Evolutionary conservation across 2,888 invertebrate genomes (phyloP).

Genomic region (Eledona agricola): DNA sequence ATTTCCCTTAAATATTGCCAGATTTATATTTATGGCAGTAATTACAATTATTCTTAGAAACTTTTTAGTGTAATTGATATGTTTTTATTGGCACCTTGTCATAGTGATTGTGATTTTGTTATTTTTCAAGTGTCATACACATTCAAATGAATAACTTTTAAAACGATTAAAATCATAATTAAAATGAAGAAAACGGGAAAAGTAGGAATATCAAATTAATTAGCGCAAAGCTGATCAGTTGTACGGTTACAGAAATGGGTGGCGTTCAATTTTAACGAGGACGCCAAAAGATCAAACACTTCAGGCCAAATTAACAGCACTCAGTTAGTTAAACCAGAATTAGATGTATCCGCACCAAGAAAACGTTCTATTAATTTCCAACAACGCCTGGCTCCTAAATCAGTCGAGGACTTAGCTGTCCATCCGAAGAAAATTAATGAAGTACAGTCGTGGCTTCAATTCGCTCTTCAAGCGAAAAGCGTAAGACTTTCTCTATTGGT

Average conservation of each 20-base stretch:
- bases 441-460: conserved; percentile 73
- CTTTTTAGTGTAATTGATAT: too few species aligned
- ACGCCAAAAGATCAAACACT: conserved; percentile 12
- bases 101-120: too few species aligned
- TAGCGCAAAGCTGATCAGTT: too few species aligned
- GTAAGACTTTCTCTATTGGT: neutral
- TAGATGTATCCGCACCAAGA: conserved; percentile 5
- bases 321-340: conserved; percentile 8
- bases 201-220: neutral
- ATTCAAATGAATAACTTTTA: too few species aligned
- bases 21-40: too few species aligned
- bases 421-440: conserved; percentile 79
- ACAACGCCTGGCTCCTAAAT: conserved; percentile 68
- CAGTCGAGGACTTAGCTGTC: conserved; percentile 73
- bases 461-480: conserved; percentile 26
- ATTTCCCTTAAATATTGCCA: too few species aligned
- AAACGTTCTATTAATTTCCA: conserved; percentile 65
- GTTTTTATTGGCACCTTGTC: too few species aligned
- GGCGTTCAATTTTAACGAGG: conserved; percentile 37
- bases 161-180: too few species aligned
- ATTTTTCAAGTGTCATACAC: too few species aligned
- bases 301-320: conserved; percentile 4
- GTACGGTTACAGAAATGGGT: conserved; percentile 45
- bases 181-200: conserved; percentile 18
- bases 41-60: too few species aligned